Base-by-base conservation (phyloP, 2,888 invertebrate genomes). In the Ormyrus thymus region DNA sequence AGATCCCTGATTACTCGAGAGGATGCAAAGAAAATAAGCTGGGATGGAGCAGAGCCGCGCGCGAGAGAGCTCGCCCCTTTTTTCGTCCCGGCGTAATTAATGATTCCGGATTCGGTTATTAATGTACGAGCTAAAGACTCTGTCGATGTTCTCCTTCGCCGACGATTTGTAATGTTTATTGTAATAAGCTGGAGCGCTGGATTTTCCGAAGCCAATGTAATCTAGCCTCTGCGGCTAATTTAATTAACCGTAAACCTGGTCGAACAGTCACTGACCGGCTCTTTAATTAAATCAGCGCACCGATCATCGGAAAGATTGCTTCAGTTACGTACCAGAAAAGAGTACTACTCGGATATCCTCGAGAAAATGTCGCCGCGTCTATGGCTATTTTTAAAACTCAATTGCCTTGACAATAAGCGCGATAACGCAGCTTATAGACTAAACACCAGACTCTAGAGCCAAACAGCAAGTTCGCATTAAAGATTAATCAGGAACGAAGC, bases 171-270 rank as follows among this genome's bases (percentile, higher is more conserved):
- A 59, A 29, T 69, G 15, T 48, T 59, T 3, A 50, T 46, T 59
- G 29, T 11, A 51, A 10, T 29, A 29, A 29, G 29, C 29, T 15
- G 46, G 46, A 53, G 53, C 46, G 48, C 13, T 11, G 45, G 7
- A 45, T 61, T 50, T 64, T 51, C 70, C 15, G 69, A 70, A 76
- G 76, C 76, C 76, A 45, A 48, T 13, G 51, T 70, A 76, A 76
- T 76, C 50, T 64, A 56, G 64, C 58, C 51, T 65, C 70, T 55
- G n/a, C n/a, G n/a, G 11, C 29, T 70, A 70, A 76, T 70, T 70
- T 13, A 58, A 76, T 76, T 76, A 76, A 58, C 29, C 43, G 11
- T 56, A n/a, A 69, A 62, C 15, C 76, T 45, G 45, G 61, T 65
- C 64, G 65, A 15, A 59, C 9, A 69, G 59, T 56, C 61, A 56